phyloP scores from a whole-genome alignment of 2,888 invertebrate species.

The Campopleginae sp. region DNA sequence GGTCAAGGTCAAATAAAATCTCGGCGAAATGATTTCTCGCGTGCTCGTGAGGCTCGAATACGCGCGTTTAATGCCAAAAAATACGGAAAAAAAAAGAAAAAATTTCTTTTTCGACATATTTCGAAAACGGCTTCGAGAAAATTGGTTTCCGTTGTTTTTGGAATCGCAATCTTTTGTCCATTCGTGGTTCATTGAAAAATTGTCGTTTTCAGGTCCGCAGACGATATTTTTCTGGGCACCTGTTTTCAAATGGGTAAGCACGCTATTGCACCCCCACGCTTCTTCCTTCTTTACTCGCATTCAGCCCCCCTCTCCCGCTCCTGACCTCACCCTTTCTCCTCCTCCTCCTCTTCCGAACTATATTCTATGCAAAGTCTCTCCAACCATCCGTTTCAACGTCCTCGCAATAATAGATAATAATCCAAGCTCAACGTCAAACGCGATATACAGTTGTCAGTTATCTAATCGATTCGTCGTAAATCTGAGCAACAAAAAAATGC shows the following conservation, averaged over 20 bases:
- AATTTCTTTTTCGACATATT: neutral
- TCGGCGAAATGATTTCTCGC: neutral
- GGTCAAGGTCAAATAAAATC: slow-evolving; percentile 50
- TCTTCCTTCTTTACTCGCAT: neutral
- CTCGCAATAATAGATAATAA: slow-evolving; percentile 19
- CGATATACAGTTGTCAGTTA: slow-evolving; percentile 20
- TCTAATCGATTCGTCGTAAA: slow-evolving; percentile 21
- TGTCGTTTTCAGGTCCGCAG: slow-evolving; percentile 92
- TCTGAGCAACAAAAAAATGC: neutral
- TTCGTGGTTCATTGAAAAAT: neutral
- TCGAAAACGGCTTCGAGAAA: no score
- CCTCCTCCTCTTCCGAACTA: neutral
- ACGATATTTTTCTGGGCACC: slow-evolving; percentile 99
- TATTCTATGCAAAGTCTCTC: neutral
- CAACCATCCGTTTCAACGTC: neutral
- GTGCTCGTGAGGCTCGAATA: neutral
- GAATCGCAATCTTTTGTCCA: neutral
- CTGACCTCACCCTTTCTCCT: neutral
- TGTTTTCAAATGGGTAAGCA: slow-evolving; percentile 97
- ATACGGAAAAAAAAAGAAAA: neutral
- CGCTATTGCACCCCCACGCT: slow-evolving; percentile 8
- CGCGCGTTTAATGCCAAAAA: neutral
- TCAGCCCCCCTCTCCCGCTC: neutral
- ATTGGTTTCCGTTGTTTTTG: neutral
- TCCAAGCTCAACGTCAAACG: slow-evolving; percentile 4